phyloP scores from a whole-genome alignment of 2,888 invertebrate genomes.

The Drosophila anomelani region DNA sequence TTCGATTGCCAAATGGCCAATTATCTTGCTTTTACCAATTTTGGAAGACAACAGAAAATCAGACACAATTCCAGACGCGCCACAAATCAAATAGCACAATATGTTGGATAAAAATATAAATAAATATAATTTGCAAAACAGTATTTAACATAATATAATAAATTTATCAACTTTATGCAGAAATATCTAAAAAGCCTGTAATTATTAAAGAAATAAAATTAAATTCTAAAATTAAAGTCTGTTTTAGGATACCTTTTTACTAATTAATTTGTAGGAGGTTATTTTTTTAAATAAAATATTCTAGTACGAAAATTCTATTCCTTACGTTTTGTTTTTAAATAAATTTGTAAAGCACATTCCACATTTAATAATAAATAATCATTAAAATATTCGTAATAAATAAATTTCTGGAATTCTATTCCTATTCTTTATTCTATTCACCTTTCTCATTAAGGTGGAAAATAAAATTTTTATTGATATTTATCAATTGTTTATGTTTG shows the following conservation, averaged over 20 bases:
- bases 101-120: not conserved
- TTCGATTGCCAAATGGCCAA: constrained; percentile 61
- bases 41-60: constrained; percentile 31
- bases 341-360: not conserved
- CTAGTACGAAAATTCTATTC: too few species aligned
- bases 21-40: constrained; percentile 65
- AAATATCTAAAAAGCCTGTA: not conserved
- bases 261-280: too few species aligned
- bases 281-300: too few species aligned
- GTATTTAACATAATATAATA: not conserved
- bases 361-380: constrained; percentile 34
- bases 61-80: constrained; percentile 31
- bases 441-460: constrained; percentile 12
- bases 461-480: constrained; percentile 35
- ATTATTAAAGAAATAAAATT: not conserved
- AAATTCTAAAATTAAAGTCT: too few species aligned
- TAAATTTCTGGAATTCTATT: constrained; percentile 12
- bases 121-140: not conserved
- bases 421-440: constrained; percentile 15
- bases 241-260: too few species aligned
- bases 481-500: constrained; percentile 34
- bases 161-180: not conserved
- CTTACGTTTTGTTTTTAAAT: not conserved
- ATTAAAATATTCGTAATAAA: constrained; percentile 40
- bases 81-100: constrained; percentile 45